Percentiles rank a stretch among this genome's conserved stretches.
phyloP scores from a whole-genome alignment of 2,113 vertebrate species.

The Brachionichthys hirsutus region DNA sequence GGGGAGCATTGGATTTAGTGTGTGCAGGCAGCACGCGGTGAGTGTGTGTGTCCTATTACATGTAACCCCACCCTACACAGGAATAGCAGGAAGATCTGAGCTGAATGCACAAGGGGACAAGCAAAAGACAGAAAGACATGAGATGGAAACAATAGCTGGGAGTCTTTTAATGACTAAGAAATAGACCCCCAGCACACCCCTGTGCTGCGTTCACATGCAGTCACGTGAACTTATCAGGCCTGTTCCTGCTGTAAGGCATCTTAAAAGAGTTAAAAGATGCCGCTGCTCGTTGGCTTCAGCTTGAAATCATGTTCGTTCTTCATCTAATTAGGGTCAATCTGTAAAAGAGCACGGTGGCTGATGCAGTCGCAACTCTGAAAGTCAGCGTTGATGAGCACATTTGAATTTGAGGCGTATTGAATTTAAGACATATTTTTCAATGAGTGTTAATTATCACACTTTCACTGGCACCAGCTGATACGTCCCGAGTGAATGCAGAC shows the following conservation, averaged over 20 bases:
- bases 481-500: constrained; percentile 8
- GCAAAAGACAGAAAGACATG: not conserved
- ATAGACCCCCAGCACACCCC: too few relatives aligned
- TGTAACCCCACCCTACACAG: constrained; percentile 1
- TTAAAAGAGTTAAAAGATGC: too few relatives aligned
- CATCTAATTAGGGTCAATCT: not conserved
- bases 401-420: not conserved
- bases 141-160: not conserved
- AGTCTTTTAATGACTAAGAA: not conserved
- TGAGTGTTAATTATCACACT: constrained; percentile 28
- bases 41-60: not conserved
- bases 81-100: constrained; percentile 11
- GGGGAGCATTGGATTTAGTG: constrained; percentile 1
- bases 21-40: not conserved
- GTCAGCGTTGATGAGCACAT: constrained; percentile 6
- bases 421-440: constrained; percentile 17
- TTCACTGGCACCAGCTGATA: constrained; percentile 14
- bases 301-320: not conserved
- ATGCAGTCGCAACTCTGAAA: constrained; percentile 3
- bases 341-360: not conserved
- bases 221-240: too few relatives aligned
- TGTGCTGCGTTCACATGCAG: too few relatives aligned
- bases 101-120: not conserved
- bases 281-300: too few relatives aligned
- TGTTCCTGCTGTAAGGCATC: too few relatives aligned